Percentiles rank a stretch among this genome's conserved stretches.
Conservation (phyloP, 35 echinoderm and acorn worm genomes). For the Lytechinus pictus region DNA sequence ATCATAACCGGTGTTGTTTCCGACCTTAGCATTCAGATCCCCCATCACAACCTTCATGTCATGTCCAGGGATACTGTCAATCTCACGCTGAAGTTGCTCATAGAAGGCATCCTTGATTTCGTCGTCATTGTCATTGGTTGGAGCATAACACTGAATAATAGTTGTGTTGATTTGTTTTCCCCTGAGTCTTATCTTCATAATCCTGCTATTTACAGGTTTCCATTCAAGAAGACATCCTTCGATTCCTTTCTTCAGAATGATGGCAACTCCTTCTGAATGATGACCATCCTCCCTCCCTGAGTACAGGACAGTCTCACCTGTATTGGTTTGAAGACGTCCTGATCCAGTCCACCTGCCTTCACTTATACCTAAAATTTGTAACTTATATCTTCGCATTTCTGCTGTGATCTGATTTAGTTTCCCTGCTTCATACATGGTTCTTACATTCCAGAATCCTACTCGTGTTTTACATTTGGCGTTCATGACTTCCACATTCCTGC, state of each 20-base stretch:
- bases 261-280: neutral
- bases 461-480: neutral
- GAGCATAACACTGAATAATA: neutral
- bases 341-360: neutral
- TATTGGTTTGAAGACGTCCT: neutral
- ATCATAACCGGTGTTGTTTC: too few relatives aligned
- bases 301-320: neutral
- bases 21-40: neutral
- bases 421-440: neutral
- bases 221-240: neutral
- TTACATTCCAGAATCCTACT: neutral
- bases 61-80: neutral
- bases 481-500: constrained; percentile 25
- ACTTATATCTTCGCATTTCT: neutral
- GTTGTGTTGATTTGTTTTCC: neutral
- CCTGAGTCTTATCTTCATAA: neutral
- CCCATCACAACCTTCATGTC: neutral
- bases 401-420: neutral
- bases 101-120: neutral
- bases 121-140: neutral
- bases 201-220: neutral
- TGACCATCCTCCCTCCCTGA: neutral
- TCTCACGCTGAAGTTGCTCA: neutral
- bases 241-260: neutral
- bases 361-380: neutral